Evolutionary conservation across 2,888 invertebrate species (phyloP), one percentile per base, ranked within the genome.

Genomic region (Sminthurides aquaticus): DNA sequence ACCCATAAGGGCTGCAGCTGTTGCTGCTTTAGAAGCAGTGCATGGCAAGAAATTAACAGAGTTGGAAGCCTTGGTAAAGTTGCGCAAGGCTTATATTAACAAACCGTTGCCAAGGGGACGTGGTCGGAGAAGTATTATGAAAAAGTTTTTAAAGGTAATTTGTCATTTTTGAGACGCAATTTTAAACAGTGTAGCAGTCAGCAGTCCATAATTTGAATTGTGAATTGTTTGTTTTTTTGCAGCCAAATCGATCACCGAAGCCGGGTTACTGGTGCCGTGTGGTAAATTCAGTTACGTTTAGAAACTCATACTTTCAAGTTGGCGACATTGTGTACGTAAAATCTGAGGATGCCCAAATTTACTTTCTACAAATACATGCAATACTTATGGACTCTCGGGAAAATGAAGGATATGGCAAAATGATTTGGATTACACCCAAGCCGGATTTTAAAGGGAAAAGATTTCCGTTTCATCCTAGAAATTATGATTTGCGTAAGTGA

Each of bases 21-120:
- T 62, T 2, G 62, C 62, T 34, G 62, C 62, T 20, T 55, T 62
- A 8, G 62, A 62, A 56, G 62, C 62, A 34, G 62, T 62, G 3
- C 62, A 62, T 56, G 62, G 62, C 1, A 55, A 56, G 22, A 56
- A 55, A 62, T 54, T 62, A 18, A 28, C 62, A 5, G 62, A 62
- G 22, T 15, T 26, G 11, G 62, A 62, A 34, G 62, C 62, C 2
- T 43, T 62, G 20, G 34, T 34, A 20, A 29, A 34, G 8, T 43
- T 62, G 2, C 8, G 62, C 18, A 62, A 62, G 24, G 62, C 29
- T 18, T 62, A 62, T 56, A 56, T 27, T 18, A 20, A 25, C 15
- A 62, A 62, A 56, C 62, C 62, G 11, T 3, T 62, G 20, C 62
- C 62, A 8, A 62, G 55, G 24, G 62, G 62, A 15, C 29, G 56